phyloP scores from a whole-genome alignment of 2,797 vertebrate genomes.

The Parambassis ranga region DNA sequence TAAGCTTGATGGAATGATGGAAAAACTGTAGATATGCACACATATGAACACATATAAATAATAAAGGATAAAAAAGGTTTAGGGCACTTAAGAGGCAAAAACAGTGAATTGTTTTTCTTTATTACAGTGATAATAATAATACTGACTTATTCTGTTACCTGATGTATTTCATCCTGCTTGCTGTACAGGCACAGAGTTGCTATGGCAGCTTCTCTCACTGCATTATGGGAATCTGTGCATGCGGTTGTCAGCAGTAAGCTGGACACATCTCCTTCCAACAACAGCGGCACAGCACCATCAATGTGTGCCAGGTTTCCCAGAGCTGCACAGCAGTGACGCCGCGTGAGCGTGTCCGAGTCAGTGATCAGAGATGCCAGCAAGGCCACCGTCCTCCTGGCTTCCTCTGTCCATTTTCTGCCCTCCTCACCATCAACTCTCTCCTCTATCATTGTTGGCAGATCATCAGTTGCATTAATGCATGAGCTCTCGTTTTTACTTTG shows the following conservation, averaged over 20 bases:
- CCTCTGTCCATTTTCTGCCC: slow-evolving; percentile 61
- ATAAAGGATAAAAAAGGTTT: no score
- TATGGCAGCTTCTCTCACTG: slow-evolving; percentile 85
- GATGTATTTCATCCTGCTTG: slow-evolving; percentile 74
- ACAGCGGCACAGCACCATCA: slow-evolving; percentile 51
- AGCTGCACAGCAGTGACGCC: slow-evolving; percentile 83
- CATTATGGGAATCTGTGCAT: slow-evolving; percentile 81
- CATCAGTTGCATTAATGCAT: neutral
- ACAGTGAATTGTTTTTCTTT: neutral
- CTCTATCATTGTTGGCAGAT: neutral
- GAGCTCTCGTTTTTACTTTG: slow-evolving; percentile 10
- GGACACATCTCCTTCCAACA: slow-evolving; percentile 76
- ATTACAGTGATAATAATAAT: no score
- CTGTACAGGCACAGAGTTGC: slow-evolving; percentile 80
- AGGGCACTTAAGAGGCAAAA: neutral
- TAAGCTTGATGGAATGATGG: no score
- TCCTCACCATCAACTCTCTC: slow-evolving; percentile 17
- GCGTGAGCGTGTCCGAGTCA: slow-evolving; percentile 81
- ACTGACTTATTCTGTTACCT: no score
- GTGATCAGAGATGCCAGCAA: slow-evolving; percentile 74
- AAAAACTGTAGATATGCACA: no score
- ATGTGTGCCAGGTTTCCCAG: slow-evolving; percentile 83
- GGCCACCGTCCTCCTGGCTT: slow-evolving; percentile 65
- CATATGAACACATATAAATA: neutral
- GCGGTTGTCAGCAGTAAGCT: slow-evolving; percentile 80